phyloP scores from a whole-genome alignment of 2,797 vertebrate species.

The Sebastiscus tertius region DNA sequence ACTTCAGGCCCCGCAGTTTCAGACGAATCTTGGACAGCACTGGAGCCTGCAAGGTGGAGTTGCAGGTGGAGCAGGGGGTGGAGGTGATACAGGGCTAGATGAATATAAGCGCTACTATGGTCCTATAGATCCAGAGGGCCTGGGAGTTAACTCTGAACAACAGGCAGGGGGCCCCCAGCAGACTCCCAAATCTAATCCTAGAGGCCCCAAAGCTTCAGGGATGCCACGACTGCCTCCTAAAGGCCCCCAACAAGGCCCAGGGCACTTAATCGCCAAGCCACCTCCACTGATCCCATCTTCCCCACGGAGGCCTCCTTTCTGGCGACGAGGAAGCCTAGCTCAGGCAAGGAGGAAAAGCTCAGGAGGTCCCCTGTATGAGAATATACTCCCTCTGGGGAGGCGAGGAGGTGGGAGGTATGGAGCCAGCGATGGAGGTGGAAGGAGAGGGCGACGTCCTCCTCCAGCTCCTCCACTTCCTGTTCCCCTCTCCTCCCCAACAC shows the following conservation, averaged over 20 bases:
- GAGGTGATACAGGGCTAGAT: constrained; percentile 80
- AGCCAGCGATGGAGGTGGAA: constrained; percentile 71
- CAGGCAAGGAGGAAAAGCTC: constrained; percentile 86
- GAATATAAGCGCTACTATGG: constrained; percentile 94
- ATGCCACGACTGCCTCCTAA: constrained; percentile 77
- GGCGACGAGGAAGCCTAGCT: constrained; percentile 83
- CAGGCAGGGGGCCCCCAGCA: constrained; percentile 76
- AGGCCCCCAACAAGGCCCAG: constrained; percentile 74
- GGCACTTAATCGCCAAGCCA: constrained; percentile 82
- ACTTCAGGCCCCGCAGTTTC: constrained; percentile 76
- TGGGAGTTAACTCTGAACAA: constrained; percentile 79
- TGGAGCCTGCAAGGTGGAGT: constrained; percentile 73
- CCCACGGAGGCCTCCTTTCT: constrained; percentile 83
- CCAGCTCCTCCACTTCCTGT: constrained; percentile 78
- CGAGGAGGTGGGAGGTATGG: constrained; percentile 82
- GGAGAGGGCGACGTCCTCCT: constrained; percentile 78
- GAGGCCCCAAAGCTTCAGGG: constrained; percentile 75
- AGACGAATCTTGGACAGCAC: constrained; percentile 76
- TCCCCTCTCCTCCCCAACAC: constrained; percentile 80
- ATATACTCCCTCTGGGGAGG: constrained; percentile 84
- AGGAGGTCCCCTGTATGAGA: constrained; percentile 85
- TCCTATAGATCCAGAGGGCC: constrained; percentile 91
- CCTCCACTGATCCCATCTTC: constrained; percentile 83
- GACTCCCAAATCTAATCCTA: constrained; percentile 79
- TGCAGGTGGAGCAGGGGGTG: constrained; percentile 44